Conservation (phyloP, 2,888 invertebrate genomes). For the Drosophila hawaiiensis region DNA sequence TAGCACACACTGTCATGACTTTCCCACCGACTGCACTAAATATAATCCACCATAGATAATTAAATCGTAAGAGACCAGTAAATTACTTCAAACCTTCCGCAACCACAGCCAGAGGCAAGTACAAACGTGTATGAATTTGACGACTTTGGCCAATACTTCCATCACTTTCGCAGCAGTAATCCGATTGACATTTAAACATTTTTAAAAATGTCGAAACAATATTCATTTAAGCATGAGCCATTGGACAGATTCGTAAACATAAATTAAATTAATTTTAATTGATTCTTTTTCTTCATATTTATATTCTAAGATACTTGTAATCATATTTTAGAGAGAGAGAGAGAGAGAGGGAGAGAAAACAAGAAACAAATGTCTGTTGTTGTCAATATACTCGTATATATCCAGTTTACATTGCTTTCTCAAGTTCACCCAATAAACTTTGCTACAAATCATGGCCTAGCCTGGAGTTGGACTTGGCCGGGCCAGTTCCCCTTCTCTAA, state of each 20-base stretch:
- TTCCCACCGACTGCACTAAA: constrained; percentile 40
- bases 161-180: neutral
- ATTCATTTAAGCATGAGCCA: neutral
- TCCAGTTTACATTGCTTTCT: constrained; percentile 58
- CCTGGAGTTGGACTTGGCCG: constrained; percentile 35
- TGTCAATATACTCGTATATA: constrained; percentile 30
- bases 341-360: neutral
- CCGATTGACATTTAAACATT: neutral
- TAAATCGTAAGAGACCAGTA: constrained; percentile 33
- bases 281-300: neutral
- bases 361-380: constrained; percentile 1
- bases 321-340: neutral
- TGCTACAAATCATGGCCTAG: constrained; percentile 54
- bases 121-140: neutral
- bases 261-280: neutral
- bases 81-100: constrained; percentile 34
- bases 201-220: neutral
- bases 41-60: constrained; percentile 40
- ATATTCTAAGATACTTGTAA: neutral
- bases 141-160: neutral
- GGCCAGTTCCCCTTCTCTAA: constrained; percentile 24
- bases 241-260: neutral
- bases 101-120: neutral
- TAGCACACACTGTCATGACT: constrained; percentile 12
- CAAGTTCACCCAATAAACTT: constrained; percentile 82